Evolutionary conservation across 2,797 vertebrate genomes (phyloP).

Genomic region (Tympanoctomys barrerae): DNA sequence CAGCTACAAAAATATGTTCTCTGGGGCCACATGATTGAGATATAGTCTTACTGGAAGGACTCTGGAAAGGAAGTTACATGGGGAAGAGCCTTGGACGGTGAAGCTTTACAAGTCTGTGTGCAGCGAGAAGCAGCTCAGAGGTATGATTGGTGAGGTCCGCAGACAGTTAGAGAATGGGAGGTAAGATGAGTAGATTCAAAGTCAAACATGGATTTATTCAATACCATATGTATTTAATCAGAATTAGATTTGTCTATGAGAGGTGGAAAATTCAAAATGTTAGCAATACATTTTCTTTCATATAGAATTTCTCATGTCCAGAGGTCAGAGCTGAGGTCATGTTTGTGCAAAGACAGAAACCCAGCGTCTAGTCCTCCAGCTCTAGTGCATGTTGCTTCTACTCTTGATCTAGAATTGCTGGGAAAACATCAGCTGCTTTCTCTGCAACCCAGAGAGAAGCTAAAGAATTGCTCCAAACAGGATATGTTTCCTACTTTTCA

Average conservation of each 20-base stretch:
- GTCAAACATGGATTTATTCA: neutral
- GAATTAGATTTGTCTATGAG: neutral
- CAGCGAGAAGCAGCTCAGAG: neutral
- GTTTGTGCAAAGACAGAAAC: neutral
- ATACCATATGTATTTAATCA: neutral
- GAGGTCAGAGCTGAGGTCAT: neutral
- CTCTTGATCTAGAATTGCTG: neutral
- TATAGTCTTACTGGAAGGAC: neutral
- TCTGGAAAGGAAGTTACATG: neutral
- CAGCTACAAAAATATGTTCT: neutral
- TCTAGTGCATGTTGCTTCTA: rapidly evolving
- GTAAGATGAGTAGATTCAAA: neutral
- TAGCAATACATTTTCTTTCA: neutral
- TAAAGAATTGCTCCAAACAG: neutral
- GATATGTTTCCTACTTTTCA: neutral
- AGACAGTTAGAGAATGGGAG: neutral
- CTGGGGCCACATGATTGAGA: neutral
- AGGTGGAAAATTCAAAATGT: neutral
- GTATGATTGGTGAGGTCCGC: neutral
- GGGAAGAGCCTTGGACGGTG: neutral
- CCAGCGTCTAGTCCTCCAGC: neutral
- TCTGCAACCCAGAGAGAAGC: neutral
- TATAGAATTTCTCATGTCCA: neutral
- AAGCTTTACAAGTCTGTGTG: neutral
- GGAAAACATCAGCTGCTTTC: neutral